Evolutionary conservation across 2,113 vertebrate species (phyloP), one percentile per base, ranked within the genome.

Genomic region (Lipophrys pholis): DNA sequence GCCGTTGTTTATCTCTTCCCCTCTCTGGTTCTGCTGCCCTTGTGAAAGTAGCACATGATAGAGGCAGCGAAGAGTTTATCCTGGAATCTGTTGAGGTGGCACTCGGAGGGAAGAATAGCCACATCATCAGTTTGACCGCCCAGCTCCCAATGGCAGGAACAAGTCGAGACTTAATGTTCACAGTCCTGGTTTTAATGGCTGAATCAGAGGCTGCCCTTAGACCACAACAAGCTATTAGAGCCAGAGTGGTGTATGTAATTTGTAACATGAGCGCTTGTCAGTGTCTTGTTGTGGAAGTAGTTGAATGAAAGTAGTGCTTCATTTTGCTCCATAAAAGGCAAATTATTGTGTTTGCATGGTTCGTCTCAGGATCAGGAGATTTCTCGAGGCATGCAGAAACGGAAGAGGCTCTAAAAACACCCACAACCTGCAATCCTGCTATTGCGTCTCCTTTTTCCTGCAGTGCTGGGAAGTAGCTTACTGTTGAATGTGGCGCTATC

Each of bases 91-190:
- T 51, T 68, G 70, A 70, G 80, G 49, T 83, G 73, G 76, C 74
- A 38, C 55, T 30, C 21, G 39, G 46, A 59, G 35, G 54, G 42
- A 73, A 67, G 36, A 78, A 63, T 10, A 54, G 69, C 73, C 73
- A 80, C 82, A 79, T 78, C 73, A 83, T 83, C 67, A 81, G 41
- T 81, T 69, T 56, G 39, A 72, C 45, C 1, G 6, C 62, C 65
- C 54, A 36, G 4, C 41, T n/a, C 67, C 45, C 15, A 17, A 15
- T 43, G 43, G 35, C 46, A 54, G 49, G 48, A 67, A 6, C 39
- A 61, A 80, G 57, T 5, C 16, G 52, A 48, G 54, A 59, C 43
- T 45, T 53, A n/a, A 36, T 52, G 12, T 30, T 62, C 21, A 73
- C 7, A 41, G 30, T 7, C 35, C 1, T 6, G 45, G 12, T 65